Evolutionary conservation across 2,888 invertebrate genomes (phyloP).

Genomic region (Lissonota sp.): DNA sequence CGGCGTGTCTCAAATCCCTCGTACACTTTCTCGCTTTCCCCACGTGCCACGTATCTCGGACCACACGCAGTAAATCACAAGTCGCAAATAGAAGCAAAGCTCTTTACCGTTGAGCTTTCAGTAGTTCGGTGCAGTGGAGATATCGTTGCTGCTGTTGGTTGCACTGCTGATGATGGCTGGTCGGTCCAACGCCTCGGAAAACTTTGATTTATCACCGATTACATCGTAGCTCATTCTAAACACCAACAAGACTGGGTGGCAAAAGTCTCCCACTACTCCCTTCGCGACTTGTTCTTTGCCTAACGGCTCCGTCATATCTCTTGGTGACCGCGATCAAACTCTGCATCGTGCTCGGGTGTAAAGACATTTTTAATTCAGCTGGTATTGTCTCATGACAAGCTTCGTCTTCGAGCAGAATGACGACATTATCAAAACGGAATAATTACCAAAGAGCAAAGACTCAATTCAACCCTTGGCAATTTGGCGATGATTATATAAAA

Average conservation of each 20-base stretch:
- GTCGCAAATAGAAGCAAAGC: constrained; percentile 63
- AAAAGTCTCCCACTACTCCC: constrained; percentile 10
- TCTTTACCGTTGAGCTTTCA: constrained; percentile 23
- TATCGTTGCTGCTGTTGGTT: constrained; percentile 29
- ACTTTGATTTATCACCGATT: constrained; percentile 62
- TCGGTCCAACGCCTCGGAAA: constrained; percentile 46
- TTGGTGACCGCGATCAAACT: not conserved
- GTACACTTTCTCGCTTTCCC: constrained; percentile 22
- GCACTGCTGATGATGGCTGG: constrained; percentile 25
- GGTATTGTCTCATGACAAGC: not conserved
- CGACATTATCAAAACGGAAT: constrained; percentile 15
- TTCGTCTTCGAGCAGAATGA: not conserved
- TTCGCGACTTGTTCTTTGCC: constrained; percentile 20
- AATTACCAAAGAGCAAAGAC: constrained; percentile 30
- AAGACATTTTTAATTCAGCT: not conserved
- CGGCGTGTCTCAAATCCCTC: constrained; percentile 36
- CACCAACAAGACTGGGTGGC: constrained; percentile 4
- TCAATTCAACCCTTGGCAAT: constrained; percentile 30
- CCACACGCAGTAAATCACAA: constrained; percentile 55
- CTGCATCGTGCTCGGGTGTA: not conserved
- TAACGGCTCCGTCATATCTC: constrained; percentile 2
- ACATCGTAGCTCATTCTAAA: constrained; percentile 46
- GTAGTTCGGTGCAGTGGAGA: constrained; percentile 7
- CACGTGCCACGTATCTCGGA: constrained; percentile 22
- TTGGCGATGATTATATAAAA: constrained; percentile 11